These are phyloP conservation scores for Bradysia coprophila DNA, from an alignment of 1,140 invertebrate genomes.

Conservation along the genomic window DNA sequence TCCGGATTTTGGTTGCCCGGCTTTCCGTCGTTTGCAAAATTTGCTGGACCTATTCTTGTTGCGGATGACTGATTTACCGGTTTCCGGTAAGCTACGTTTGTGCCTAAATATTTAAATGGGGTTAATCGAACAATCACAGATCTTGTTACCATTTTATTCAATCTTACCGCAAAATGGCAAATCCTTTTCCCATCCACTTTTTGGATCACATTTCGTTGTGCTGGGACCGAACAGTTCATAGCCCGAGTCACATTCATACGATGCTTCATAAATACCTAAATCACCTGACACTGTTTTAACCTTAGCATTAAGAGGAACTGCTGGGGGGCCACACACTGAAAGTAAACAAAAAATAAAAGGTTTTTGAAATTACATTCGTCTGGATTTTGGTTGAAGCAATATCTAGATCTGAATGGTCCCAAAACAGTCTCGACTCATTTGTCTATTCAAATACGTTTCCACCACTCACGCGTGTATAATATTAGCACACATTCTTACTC, in stretches of 20 bases:
- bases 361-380: too few species aligned
- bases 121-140: too few species aligned
- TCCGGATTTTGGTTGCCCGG: conserved; percentile 63
- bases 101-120: conserved; percentile 39
- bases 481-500: too few species aligned
- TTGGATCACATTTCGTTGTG: conserved; percentile 40
- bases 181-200: conserved; percentile 57
- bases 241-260: conserved; percentile 66
- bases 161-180: conserved; percentile 65
- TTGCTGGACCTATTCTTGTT: conserved; percentile 56
- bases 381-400: too few species aligned
- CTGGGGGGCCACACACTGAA: conserved; percentile 51
- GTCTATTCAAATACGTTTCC: too few species aligned
- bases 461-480: too few species aligned
- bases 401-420: too few species aligned
- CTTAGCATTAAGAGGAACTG: conserved; percentile 62
- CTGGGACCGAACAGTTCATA: conserved; percentile 49
- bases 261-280: conserved; percentile 32
- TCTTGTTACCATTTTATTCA: background rate
- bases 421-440: too few species aligned
- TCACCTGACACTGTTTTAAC: conserved; percentile 29
- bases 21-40: conserved; percentile 70
- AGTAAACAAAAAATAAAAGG: too few species aligned
- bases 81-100: conserved; percentile 70
- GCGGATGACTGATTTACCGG: conserved; percentile 79